Conservation (phyloP, 2,888 invertebrate species). For the Hydrotaea diabolus region DNA sequence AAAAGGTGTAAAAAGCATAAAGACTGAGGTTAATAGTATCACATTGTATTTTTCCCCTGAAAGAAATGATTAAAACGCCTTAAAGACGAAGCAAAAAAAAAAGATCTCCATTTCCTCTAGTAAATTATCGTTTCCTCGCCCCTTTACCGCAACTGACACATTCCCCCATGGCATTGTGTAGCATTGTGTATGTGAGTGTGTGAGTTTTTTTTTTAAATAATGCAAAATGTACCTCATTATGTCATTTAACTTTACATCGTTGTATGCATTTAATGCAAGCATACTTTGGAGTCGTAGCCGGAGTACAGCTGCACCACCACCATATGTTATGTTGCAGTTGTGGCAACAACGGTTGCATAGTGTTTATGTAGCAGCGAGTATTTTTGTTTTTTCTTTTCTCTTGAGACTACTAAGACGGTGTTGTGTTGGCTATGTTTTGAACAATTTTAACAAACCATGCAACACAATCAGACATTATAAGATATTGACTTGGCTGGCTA, state of each 20-base stretch:
- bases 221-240: slow-evolving; percentile 70
- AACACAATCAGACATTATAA: slow-evolving; percentile 20
- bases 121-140: neutral
- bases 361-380: no score
- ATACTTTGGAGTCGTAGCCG: neutral
- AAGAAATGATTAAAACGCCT: slow-evolving; percentile 58
- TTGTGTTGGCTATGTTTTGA: slow-evolving; percentile 27
- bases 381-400: no score
- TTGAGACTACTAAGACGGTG: slow-evolving; percentile 9
- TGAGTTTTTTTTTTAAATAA: slow-evolving; percentile 53
- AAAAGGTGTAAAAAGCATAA: neutral
- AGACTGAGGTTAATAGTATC: slow-evolving; percentile 1
- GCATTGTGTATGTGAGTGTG: neutral
- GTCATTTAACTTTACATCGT: slow-evolving; percentile 66
- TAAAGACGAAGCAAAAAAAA: neutral
- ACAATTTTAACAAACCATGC: slow-evolving; percentile 4
- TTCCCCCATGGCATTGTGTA: neutral
- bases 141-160: neutral
- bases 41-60: neutral
- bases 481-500: neutral
- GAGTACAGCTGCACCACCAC: slow-evolving; percentile 65
- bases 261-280: slow-evolving; percentile 70
- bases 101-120: slow-evolving; percentile 23
- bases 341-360: neutral
- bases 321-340: neutral